These are phyloP conservation scores for Euura saliciscinereae DNA, from an alignment of 1,140 invertebrate species.

Conservation along the genomic window DNA sequence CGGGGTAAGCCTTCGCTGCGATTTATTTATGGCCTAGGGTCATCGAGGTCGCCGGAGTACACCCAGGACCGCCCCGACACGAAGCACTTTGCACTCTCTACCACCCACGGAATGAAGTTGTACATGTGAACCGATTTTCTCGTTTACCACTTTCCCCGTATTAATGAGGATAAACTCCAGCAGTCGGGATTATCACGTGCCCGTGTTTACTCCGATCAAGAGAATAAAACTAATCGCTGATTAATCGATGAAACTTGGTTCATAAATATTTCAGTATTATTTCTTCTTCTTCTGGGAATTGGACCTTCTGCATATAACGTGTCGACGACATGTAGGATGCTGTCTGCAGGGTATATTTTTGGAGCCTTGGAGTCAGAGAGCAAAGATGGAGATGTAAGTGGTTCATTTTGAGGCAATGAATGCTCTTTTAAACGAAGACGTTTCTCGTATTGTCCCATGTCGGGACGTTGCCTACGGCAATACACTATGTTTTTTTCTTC, in stretches of 20 bases:
- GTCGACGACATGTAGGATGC: not conserved
- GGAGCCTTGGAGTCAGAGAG: not conserved
- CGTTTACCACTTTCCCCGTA: slow-evolving; percentile 21
- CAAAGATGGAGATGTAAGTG: not conserved
- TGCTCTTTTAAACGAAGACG: slow-evolving; percentile 7
- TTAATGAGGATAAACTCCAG: not conserved
- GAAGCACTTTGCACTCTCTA: slow-evolving; percentile 28
- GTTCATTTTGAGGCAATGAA: not conserved
- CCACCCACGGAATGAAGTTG: slow-evolving; percentile 32
- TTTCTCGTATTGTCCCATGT: not conserved
- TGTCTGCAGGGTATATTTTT: not conserved
- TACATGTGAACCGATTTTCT: slow-evolving; percentile 29
- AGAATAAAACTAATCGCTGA: not conserved
- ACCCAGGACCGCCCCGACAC: slow-evolving; percentile 26
- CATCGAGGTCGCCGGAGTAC: slow-evolving; percentile 21
- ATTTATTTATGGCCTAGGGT: slow-evolving; percentile 35
- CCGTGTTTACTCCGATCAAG: not conserved
- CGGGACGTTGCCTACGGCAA: not conserved
- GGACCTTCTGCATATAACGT: not conserved
- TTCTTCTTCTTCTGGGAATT: not conserved
- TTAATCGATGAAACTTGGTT: too few species aligned
- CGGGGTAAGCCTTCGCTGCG: slow-evolving; percentile 12
- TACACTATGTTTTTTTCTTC: slow-evolving; percentile 8
- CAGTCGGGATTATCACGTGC: not conserved
- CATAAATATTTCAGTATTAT: too few species aligned